Evolutionary conservation across 2,797 vertebrate species (phyloP), one percentile per base, ranked within the genome.

Genomic region (Enteromius argenteus): DNA sequence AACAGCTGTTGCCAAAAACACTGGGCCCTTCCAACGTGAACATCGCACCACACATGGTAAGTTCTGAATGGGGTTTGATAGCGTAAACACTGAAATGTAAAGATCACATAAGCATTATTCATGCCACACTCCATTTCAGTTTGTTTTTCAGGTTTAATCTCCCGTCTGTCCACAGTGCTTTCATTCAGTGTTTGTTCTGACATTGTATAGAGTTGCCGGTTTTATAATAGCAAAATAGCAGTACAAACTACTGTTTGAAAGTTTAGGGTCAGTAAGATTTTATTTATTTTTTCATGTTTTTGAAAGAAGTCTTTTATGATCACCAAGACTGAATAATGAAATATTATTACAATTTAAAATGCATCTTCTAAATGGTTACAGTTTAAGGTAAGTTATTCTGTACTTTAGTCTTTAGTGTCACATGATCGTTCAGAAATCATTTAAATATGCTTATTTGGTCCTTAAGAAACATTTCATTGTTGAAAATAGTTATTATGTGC

Each of bases 1-100:
- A 99, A 94, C 98, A 99, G 92, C 96, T 99, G 90, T 94, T 99
- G 90, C 98, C 98, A 92, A 99, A 99, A 97, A 99, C 98, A 27
- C 96, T 99, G 0, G 98, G 98, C 91, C 98, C 97, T 88, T 99
- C 98, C 88, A 99, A 98, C 91, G 97, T 99, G 92, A 99, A 99
- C 90, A 94, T 99, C 90, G 94, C 98, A 80, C 96, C 98, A 92
- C 98, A 99, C 95, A 96, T 99, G 98, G 98, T 99, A 95, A 97
- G 98, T 90, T 56, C 23, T 67, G 32, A 58, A 67, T 13, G 17
- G 27, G 46, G 37, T 44, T 15, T 64, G 23, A 44, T 58, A 2
- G 5, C 21, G 42, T 51, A 39, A 39, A 46, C 27, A 23, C 64
- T 35, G 3, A 58, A 23, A 51, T 0, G 8, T 56, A 56, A 11